Conservation (phyloP, 2,113 vertebrate genomes). For the Tapirus terrestris region DNA sequence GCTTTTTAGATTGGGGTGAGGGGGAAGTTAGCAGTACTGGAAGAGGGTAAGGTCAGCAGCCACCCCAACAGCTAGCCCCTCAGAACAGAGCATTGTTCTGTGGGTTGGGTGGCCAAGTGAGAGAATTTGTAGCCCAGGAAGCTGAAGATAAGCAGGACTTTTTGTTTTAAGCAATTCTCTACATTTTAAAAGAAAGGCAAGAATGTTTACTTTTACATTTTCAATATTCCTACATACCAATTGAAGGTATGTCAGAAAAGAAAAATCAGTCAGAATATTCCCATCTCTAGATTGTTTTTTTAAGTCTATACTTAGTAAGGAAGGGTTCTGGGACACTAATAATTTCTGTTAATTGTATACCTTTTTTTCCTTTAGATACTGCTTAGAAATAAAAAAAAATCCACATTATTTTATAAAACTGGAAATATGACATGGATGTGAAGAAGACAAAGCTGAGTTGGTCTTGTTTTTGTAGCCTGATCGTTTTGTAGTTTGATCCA, state of each 20-base stretch:
- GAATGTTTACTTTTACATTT: neutral
- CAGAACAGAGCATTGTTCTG: neutral
- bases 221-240: neutral
- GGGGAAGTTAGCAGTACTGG: too few species aligned
- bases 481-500: neutral
- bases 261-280: conserved; percentile 21
- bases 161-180: neutral
- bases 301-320: conserved; percentile 39
- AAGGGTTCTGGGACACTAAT: neutral
- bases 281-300: neutral
- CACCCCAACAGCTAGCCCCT: neutral
- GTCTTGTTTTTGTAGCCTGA: neutral
- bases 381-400: conserved; percentile 22
- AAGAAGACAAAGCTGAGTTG: conserved; percentile 24
- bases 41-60: neutral
- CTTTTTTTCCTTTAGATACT: neutral
- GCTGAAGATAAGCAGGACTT: conserved; percentile 26
- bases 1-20: neutral
- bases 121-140: conserved; percentile 48
- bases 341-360: neutral
- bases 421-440: neutral
- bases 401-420: neutral
- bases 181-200: conserved; percentile 21
- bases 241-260: neutral
- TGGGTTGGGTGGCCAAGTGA: neutral